Evolutionary conservation across 2,888 invertebrate genomes (phyloP).

Genomic region (Tetranychus truncatus): DNA sequence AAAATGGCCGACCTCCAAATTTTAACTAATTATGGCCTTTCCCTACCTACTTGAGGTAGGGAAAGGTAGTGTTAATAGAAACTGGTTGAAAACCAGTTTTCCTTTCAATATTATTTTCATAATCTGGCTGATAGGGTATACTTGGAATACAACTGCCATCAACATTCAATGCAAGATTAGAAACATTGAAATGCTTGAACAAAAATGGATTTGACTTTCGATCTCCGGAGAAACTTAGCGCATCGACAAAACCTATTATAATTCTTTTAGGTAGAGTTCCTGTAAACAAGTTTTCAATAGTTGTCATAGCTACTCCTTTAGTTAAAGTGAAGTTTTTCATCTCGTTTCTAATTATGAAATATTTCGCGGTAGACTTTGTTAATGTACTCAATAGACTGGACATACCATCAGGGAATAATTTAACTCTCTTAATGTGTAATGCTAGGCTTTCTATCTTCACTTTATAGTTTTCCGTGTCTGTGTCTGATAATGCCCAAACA

Average conservation of each 20-base stretch:
- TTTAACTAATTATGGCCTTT: too few relatives aligned
- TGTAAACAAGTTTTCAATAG: constrained; percentile 10
- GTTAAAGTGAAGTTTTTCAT: constrained; percentile 2
- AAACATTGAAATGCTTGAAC: not conserved
- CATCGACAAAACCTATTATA: not conserved
- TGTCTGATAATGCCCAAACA: not conserved
- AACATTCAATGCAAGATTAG: not conserved
- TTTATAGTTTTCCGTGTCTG: not conserved
- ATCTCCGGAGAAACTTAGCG: not conserved
- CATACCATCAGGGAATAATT: not conserved
- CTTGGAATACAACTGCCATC: constrained; percentile 8
- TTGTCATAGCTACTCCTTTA: not conserved
- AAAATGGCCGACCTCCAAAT: too few relatives aligned
- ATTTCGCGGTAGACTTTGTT: not conserved
- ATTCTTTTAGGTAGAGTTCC: constrained; percentile 11
- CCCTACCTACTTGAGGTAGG: too few relatives aligned
- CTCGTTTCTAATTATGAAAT: constrained; percentile 9
- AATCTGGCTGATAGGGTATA: constrained; percentile 7
- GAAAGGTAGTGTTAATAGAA: too few relatives aligned
- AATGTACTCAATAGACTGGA: not conserved
- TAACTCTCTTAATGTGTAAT: not conserved
- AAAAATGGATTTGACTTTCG: not conserved
- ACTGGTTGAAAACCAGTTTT: too few relatives aligned
- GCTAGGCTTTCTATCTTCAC: not conserved
- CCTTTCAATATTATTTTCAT: not conserved